Evolutionary conservation across 2,888 invertebrate species (phyloP), one percentile per base, ranked within the genome.

Genomic region (Synanthedon tipuliformis): DNA sequence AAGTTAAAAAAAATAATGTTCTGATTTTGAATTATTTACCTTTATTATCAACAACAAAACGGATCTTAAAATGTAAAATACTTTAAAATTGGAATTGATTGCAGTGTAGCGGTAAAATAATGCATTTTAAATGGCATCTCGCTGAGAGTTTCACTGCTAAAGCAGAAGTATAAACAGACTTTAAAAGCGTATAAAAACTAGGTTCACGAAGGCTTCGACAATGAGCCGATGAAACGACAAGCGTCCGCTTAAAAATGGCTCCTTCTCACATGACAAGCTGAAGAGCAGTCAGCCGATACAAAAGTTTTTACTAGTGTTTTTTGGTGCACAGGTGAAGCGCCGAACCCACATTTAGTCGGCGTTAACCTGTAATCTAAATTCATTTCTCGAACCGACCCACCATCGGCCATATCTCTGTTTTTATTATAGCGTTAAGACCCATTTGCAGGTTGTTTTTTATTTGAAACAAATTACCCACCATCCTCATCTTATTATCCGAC

Each of bases 291-390:
- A 51, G 49, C 48, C 55, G 56, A 52, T 56, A 55, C 52, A 56
- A 34, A 61, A 61, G 67, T 73, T 78, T 81, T 79, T 80, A 75
- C 66, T 57, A 56, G 54, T 51, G 45, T 80, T 85, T 85, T 85
- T 84, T 78, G 66, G 71, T 75, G 77, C 75, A 78, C 87, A 86
- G 85, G 81, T 85, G 85, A 80, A 75, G 69, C 73, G 67, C 56
- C 69, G 67, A 84, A 82, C 85, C 85, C 81, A 82, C 81, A 86
- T 81, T 87, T 86, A 86, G 81, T 65, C 83, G 83, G 84, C 86
- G 81, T 79, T 85, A 86, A 85, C 86, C 82, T 87, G 78, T 86
- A 87, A 87, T 87, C 87, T 87, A 87, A 87, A 87, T 87, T 87
- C 85, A 87, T 87, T 87, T 86, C 81, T 86, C 81, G 85, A 82